Evolutionary conservation across 2,888 invertebrate species (phyloP).

Genomic region (Drosophila sordidula): DNA sequence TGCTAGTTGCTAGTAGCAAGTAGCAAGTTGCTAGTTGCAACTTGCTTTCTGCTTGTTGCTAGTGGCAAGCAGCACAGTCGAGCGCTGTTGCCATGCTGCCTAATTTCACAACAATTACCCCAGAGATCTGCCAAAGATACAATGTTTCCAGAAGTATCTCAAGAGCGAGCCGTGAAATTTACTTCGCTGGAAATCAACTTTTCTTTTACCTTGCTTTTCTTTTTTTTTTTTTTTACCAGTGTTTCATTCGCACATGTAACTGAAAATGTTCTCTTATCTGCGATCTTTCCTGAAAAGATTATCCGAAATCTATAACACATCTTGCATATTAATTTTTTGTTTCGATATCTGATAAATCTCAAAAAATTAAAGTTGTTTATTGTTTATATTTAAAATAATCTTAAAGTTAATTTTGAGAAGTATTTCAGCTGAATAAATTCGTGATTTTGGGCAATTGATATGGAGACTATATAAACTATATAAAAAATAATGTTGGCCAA

Average conservation of each 20-base stretch:
- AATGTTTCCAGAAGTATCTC: not conserved
- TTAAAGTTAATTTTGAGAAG: too few relatives aligned
- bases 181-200: not conserved
- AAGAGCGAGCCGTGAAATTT: not conserved
- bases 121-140: slow-evolving; percentile 26
- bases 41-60: slow-evolving; percentile 1
- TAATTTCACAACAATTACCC: slow-evolving; percentile 56
- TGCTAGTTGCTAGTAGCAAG: slow-evolving; percentile 30
- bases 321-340: not conserved
- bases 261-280: not conserved
- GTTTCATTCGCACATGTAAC: not conserved
- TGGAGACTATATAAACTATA: too few relatives aligned
- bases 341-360: too few relatives aligned
- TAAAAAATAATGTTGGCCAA: too few relatives aligned
- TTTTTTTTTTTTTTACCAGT: not conserved
- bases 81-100: slow-evolving; percentile 38
- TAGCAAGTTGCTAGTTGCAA: slow-evolving; percentile 5
- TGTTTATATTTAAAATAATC: too few relatives aligned
- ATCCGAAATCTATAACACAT: not conserved
- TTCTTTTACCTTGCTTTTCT: not conserved
- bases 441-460: too few relatives aligned
- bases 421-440: too few relatives aligned
- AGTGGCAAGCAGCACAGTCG: slow-evolving; percentile 25
- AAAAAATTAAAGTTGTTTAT: too few relatives aligned
- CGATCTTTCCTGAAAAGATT: not conserved